phyloP scores from a whole-genome alignment of 2,888 invertebrate species.

The Zeuzera pyrina region DNA sequence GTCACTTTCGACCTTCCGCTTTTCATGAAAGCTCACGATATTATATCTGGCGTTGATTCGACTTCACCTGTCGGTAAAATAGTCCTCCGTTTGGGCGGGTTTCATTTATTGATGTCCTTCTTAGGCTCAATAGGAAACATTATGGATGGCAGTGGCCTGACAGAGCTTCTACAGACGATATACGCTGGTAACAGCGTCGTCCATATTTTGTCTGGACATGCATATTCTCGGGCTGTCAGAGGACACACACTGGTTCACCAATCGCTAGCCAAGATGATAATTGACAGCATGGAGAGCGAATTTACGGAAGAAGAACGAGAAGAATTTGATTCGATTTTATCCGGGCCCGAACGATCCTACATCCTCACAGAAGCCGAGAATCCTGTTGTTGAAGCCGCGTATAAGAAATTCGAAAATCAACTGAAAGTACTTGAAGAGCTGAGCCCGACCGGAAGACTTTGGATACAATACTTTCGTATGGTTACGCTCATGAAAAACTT shows the following conservation, averaged over 20 bases:
- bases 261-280: slow-evolving; percentile 4
- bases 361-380: not conserved
- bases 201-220: slow-evolving; percentile 6
- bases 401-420: not conserved
- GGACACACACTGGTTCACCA: slow-evolving; percentile 2
- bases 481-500: slow-evolving; percentile 1
- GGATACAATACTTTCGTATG: slow-evolving; percentile 1
- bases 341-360: not conserved
- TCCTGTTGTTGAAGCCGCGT: slow-evolving; percentile 10
- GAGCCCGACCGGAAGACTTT: not conserved
- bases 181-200: slow-evolving; percentile 4
- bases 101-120: not conserved
- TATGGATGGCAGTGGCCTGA: slow-evolving; percentile 5
- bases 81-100: not conserved
- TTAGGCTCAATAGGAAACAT: slow-evolving; percentile 3
- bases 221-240: slow-evolving; percentile 4
- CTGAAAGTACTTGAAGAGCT: not conserved
- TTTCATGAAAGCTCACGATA: slow-evolving; percentile 4
- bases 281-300: slow-evolving; percentile 3
- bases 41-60: not conserved
- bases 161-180: slow-evolving; percentile 4
- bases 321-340: not conserved
- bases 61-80: slow-evolving; percentile 1
- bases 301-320: slow-evolving; percentile 3
- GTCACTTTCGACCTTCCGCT: slow-evolving; percentile 5